phyloP scores from a whole-genome alignment of 2,797 vertebrate species.

The Gouania willdenowi region DNA sequence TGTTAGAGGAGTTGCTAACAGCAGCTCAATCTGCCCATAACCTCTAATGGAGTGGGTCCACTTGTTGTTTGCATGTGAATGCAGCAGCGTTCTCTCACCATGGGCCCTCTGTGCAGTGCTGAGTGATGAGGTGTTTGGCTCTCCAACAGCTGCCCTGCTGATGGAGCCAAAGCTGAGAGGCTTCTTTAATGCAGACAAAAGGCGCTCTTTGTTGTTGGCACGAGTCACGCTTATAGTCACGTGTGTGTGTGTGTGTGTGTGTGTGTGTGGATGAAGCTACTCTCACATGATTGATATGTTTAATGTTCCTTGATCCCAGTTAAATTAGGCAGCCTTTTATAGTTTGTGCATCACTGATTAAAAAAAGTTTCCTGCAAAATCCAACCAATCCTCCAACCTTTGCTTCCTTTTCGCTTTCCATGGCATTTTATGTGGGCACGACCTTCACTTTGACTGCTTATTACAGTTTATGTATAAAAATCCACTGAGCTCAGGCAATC shows the following conservation, averaged over 20 bases:
- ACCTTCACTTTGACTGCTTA: too few species aligned
- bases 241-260: too few species aligned
- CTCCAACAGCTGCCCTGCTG: conserved; percentile 31
- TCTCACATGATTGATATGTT: conserved; percentile 18
- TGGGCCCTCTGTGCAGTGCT: conserved; percentile 5
- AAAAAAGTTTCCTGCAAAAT: too few species aligned
- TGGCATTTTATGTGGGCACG: too few species aligned
- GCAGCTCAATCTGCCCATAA: conserved; percentile 17
- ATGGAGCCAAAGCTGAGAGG: conserved; percentile 24
- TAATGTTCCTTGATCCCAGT: conserved; percentile 24
- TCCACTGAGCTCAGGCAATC: too few species aligned
- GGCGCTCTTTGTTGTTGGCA: conserved; percentile 4
- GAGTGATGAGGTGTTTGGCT: conserved; percentile 32
- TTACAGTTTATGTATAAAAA: too few species aligned
- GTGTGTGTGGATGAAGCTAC: background rate
- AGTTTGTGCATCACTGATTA: conserved; percentile 18
- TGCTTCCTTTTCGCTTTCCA: too few species aligned
- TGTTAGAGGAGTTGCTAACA: background rate
- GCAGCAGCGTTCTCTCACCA: conserved; percentile 17
- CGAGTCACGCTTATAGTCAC: too few species aligned
- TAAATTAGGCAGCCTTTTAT: too few species aligned
- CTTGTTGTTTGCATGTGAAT: conserved; percentile 7
- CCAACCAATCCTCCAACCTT: too few species aligned
- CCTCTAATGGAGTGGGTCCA: conserved; percentile 16
- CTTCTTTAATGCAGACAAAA: conserved; percentile 6